phyloP scores from a whole-genome alignment of 2,797 vertebrate genomes.

The Brachyrhaphis roseni region DNA sequence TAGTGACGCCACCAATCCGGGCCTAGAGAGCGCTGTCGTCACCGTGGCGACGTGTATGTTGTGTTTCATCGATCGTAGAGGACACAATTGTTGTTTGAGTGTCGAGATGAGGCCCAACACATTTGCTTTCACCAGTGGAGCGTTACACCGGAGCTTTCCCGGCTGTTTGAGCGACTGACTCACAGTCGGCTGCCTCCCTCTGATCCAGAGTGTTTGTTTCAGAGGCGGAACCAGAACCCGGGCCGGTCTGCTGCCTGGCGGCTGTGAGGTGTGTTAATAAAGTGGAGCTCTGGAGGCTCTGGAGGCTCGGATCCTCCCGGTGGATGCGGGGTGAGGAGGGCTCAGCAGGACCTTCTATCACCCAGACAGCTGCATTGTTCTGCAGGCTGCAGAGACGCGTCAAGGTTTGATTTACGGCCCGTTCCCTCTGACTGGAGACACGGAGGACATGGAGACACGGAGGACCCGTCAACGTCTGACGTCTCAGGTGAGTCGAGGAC shows the following conservation, averaged over 20 bases:
- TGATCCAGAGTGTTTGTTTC: too few relatives aligned
- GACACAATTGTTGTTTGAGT: too few relatives aligned
- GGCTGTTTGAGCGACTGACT: not conserved
- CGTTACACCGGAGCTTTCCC: not conserved
- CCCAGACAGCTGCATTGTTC: slow-evolving; percentile 73
- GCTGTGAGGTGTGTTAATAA: not conserved
- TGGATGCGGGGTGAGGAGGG: slow-evolving; percentile 43
- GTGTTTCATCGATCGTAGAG: too few relatives aligned
- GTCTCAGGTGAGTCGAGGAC: not conserved
- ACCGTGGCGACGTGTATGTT: too few relatives aligned
- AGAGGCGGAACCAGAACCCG: too few relatives aligned
- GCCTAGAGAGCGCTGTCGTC: too few relatives aligned
- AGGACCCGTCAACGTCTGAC: slow-evolving; percentile 2
- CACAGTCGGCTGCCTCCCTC: slow-evolving; percentile 37
- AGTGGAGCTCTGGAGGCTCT: not conserved
- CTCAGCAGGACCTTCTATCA: slow-evolving; percentile 67
- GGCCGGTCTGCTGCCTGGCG: too few relatives aligned
- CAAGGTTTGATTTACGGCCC: slow-evolving; percentile 59
- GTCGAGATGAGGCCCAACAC: too few relatives aligned
- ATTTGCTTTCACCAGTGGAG: too few relatives aligned
- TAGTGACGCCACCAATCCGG: too few relatives aligned
- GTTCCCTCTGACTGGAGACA: slow-evolving; percentile 35
- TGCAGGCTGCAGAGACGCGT: slow-evolving; percentile 53
- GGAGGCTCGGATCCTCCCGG: slow-evolving; percentile 8
- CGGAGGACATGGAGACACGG: slow-evolving; percentile 32